These are phyloP conservation scores for Hesperia comma DNA, from an alignment of 2,888 invertebrate species.

Conservation along the genomic window DNA sequence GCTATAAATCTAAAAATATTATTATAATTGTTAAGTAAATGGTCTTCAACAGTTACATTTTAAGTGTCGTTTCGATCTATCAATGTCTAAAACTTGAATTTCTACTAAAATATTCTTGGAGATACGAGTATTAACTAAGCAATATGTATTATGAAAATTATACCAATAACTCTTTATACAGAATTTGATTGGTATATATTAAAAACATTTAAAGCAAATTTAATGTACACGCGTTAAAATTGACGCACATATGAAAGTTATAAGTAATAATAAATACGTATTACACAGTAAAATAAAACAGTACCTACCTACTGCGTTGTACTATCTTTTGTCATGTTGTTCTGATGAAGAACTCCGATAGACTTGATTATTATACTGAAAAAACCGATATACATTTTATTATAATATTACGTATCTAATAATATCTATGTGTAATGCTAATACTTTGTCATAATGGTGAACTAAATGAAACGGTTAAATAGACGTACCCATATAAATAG, in stretches of 20 bases:
- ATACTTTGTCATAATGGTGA: constrained; percentile 15
- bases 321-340: background rate
- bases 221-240: background rate
- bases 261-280: background rate
- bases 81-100: background rate
- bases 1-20: constrained; percentile 16
- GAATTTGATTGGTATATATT: constrained; percentile 2
- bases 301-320: no score
- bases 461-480: constrained; percentile 22
- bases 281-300: no score
- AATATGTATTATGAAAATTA: background rate
- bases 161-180: constrained; percentile 4
- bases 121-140: background rate
- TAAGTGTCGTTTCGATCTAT: constrained; percentile 2
- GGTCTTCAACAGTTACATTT: background rate
- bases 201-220: background rate
- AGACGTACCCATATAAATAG: constrained; percentile 70
- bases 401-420: constrained; percentile 21
- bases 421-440: constrained; percentile 20
- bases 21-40: constrained; percentile 13
- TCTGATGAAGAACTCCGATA: background rate
- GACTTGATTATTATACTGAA: constrained; percentile 19
- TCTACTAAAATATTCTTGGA: background rate
- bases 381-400: constrained; percentile 30
- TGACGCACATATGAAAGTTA: background rate